Percentiles rank a stretch among this genome's conserved stretches.
Evolutionary conservation across 2,888 invertebrate genomes (phyloP).

Genomic region (Sisyra terminalis): DNA sequence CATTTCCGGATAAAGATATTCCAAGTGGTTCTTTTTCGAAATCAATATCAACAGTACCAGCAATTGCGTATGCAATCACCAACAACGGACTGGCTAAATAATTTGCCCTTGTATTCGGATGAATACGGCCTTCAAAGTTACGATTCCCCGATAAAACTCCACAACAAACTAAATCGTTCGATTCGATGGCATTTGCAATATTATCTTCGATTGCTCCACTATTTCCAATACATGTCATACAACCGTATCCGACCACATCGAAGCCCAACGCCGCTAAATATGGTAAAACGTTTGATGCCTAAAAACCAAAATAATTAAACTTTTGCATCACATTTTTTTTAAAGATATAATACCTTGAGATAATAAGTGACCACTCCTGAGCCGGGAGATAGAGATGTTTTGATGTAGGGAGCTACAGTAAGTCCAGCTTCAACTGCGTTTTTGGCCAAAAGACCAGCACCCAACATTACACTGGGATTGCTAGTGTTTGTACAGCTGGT

Average conservation of each 20-base stretch:
- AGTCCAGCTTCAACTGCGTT: conserved; percentile 88
- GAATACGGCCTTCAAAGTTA: conserved; percentile 96
- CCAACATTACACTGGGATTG: conserved; percentile 96
- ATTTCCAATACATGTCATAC: conserved; percentile 99
- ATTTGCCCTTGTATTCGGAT: conserved; percentile 92
- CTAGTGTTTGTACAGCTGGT: conserved; percentile 97
- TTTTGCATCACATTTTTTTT: conserved; percentile 4
- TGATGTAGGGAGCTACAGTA: conserved; percentile 80
- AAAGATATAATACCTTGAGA: conserved; percentile 27
- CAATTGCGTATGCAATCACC: conserved; percentile 94
- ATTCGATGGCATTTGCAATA: conserved; percentile 83
- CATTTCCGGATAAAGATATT: conserved; percentile 45
- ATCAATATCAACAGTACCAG: conserved; percentile 88
- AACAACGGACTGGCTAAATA: conserved; percentile 94
- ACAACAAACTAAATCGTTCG: conserved; percentile 85
- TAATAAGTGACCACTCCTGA: conserved; percentile 91
- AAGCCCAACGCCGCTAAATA: conserved; percentile 78
- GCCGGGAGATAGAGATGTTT: conserved; percentile 92
- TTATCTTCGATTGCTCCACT: conserved; percentile 87
- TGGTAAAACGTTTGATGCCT: conserved; percentile 84
- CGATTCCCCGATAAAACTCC: conserved; percentile 95
- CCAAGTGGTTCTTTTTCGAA: conserved; percentile 79
- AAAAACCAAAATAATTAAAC: no score
- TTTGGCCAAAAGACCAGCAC: conserved; percentile 82
- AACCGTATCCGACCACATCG: conserved; percentile 94